Evolutionary conservation across 64 coral and sea anemone species (phyloP), one percentile per base, ranked within the genome.

Genomic region (Actinia equina): DNA sequence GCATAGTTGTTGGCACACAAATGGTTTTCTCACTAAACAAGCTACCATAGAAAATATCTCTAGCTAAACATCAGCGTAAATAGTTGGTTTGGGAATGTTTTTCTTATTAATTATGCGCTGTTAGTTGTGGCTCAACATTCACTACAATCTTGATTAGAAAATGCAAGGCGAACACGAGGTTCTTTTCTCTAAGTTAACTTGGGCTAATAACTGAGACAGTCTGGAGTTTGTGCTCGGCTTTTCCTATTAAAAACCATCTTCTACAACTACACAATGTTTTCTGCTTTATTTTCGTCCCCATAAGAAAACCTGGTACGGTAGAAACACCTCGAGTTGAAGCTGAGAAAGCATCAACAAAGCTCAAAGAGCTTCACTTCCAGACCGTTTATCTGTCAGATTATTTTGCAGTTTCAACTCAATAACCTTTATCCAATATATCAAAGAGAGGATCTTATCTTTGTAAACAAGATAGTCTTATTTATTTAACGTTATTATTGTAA

Each of bases 281-380:
- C 25, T 37, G 26, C 27, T 74, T 26, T 3, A 41, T 13, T 41
- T 26, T 65, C 62, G 5, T 23, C 10, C 69, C 42, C 23, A 27
- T 61, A 25, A 64, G 25, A 74, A 79, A 44, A 78, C 19, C 45
- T 43, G 15, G 22, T 30, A 15, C 57, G 19, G 42, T 56, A 52
- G 63, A 84, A 71, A 13, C 19, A 84, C 27, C 69, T 70, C 58
- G 54, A 49, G 55, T 61, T 89, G 37, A 71, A 52, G 60, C 56
- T 42, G 46, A 54, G 30, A 3, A 42, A 71, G 44, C 22, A 55
- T 30, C 44, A 51, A 25, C 46, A 51, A 83, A 57, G 23, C n/a
- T n/a, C 22, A 8, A 22, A 10, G 23, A 69, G 63, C 9, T 2
- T 20, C 7, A 69, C 22, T 69, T 6, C 22, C n/a, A 23, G 20